These are phyloP conservation scores for Merops nubicus DNA, from an alignment of 2,113 vertebrate genomes.

Conservation along the genomic window DNA sequence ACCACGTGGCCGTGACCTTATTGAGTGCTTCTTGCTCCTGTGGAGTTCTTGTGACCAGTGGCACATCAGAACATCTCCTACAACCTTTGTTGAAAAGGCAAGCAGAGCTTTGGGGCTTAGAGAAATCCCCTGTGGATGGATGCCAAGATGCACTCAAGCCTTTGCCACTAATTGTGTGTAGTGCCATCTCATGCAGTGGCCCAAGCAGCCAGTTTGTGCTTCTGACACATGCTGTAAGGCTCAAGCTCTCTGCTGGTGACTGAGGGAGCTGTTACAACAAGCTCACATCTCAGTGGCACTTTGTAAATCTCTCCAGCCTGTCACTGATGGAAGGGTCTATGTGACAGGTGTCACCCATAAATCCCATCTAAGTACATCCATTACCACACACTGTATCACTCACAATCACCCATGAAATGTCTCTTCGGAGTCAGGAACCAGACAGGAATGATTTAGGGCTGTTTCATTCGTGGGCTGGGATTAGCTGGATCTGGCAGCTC, in stretches of 20 bases:
- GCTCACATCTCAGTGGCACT: slow-evolving; percentile 13
- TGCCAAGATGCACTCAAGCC: background rate
- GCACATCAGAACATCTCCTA: background rate
- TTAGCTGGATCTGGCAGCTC: background rate
- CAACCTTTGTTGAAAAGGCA: fast-evolving
- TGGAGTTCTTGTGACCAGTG: background rate
- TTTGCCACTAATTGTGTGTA: background rate
- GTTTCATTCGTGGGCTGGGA: background rate
- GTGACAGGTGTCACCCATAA: slow-evolving; percentile 68
- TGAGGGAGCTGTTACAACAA: background rate
- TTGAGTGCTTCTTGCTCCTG: background rate
- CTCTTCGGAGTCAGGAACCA: slow-evolving; percentile 37
- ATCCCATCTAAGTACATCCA: slow-evolving; percentile 53
- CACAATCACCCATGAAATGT: slow-evolving; percentile 54
- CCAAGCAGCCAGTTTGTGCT: background rate
- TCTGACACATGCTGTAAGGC: background rate
- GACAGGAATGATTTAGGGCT: slow-evolving; percentile 45
- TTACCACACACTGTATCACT: slow-evolving; percentile 50
- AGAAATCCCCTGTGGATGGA: background rate
- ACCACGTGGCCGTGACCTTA: fast-evolving
- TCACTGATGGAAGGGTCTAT: slow-evolving; percentile 26
- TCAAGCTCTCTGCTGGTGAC: background rate
- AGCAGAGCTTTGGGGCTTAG: background rate
- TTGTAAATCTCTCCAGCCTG: slow-evolving; percentile 57
- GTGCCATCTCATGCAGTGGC: background rate